Percentiles rank a stretch among this genome's conserved stretches.
These are phyloP conservation scores for Gari tellinella DNA, from an alignment of 2,888 invertebrate species.

Conservation along the genomic window DNA sequence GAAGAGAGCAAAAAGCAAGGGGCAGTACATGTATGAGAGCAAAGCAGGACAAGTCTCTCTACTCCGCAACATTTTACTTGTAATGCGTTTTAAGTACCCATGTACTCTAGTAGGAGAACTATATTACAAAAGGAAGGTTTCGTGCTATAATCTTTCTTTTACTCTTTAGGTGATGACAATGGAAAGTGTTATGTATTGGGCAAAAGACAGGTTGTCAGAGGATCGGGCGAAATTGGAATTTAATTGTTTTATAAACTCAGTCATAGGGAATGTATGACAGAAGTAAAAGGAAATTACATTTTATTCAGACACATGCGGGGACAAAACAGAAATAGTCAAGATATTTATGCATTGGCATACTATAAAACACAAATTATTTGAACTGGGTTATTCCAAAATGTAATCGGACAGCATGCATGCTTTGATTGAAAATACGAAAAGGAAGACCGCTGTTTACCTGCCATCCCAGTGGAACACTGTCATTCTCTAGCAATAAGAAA, in stretches of 20 bases:
- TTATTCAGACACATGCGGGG: constrained; percentile 39
- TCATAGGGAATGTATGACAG: constrained; percentile 7
- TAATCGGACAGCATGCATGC: constrained; percentile 46
- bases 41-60: no score
- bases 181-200: constrained; percentile 33
- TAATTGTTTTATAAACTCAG: constrained; percentile 19
- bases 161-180: constrained; percentile 16
- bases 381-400: constrained; percentile 43
- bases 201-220: constrained; percentile 26
- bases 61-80: no score
- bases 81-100: no score
- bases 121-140: constrained; percentile 41
- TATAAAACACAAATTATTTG: constrained; percentile 42
- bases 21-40: no score
- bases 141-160: constrained; percentile 39
- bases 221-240: constrained; percentile 31
- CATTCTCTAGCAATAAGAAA: constrained; percentile 29
- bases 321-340: constrained; percentile 40
- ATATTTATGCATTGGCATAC: constrained; percentile 10
- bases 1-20: no score
- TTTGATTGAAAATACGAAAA: constrained; percentile 37
- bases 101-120: constrained; percentile 33
- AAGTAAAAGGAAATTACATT: constrained; percentile 31
- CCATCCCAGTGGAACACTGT: constrained; percentile 40
- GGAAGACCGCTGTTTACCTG: constrained; percentile 21